Base-by-base conservation (phyloP, 2,888 invertebrate genomes). In the Drosophila atroscutellata region DNA sequence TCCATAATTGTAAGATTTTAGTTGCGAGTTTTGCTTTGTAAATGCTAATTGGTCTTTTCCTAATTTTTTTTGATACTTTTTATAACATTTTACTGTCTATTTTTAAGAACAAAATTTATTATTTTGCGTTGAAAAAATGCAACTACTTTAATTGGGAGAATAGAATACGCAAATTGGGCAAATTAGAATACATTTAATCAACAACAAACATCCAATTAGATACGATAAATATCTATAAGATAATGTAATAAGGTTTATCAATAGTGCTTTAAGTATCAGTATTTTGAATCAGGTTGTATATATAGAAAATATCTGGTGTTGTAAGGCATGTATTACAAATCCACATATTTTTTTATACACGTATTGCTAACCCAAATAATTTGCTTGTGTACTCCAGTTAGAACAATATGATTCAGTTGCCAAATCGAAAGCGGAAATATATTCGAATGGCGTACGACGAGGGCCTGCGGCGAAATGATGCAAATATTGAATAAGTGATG, bases 401-500 rank as follows among this genome's bases (percentile, higher is more conserved):
- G 18, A 37, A 57, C 6, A 36, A 39, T 51, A 47, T 54, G 32
- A 32, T 58, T 30, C 42, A n/a, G 26, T 54, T 50, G n/a, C 30
- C 13, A 24, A 37, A 18, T 26, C n/a, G 47, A 11, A 49, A 42
- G 18, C n/a, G 28, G 36, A 72, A 47, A 8, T 45, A 42, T 49
- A 36, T 59, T 39, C 18, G 15, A 32, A 11, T 54, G 45, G 24
- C 15, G 45, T 45, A 8, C 24, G 42, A 36, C 15, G 30, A 26
- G 11, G 9, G 64, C 74, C 58, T 9, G 37, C 15, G 39, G 79
- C 57, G 3, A 47, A 55, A 24, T 54, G 45, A 5, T 6, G 5
- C 66, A 73, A 78, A 66, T 73, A 51, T 55, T 54, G 26, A 39
- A 37, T 28, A 64, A 59, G 32, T 55, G 61, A 47, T 28, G 15